Evolutionary conservation across 2,113 vertebrate genomes (phyloP).

Genomic region (Sinocyclocheilus anophthalmus): DNA sequence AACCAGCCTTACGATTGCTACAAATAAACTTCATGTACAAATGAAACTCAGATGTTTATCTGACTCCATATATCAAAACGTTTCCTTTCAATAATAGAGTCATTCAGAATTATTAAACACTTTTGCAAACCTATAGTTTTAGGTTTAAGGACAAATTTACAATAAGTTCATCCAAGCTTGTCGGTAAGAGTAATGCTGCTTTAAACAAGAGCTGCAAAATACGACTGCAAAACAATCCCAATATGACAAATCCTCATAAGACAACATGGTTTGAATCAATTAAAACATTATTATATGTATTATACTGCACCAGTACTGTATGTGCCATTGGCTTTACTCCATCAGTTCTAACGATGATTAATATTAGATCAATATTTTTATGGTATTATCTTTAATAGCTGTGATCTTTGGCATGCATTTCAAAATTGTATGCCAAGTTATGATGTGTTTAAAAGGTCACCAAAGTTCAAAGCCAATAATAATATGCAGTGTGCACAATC

Average conservation of each 20-base stretch:
- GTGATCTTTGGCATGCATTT: constrained; percentile 59
- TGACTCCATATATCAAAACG: background rate
- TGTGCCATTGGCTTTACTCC: background rate
- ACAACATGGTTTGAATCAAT: background rate
- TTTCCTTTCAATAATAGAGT: background rate
- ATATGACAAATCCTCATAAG: background rate
- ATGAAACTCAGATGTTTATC: background rate
- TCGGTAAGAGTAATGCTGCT: background rate
- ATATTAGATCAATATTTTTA: constrained; percentile 6
- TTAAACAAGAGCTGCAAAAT: background rate
- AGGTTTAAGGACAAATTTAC: background rate
- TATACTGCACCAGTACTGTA: background rate
- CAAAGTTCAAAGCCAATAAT: constrained; percentile 66
- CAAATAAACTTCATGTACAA: background rate
- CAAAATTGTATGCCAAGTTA: constrained; percentile 53
- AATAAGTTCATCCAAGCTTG: background rate
- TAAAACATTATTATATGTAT: constrained; percentile 7
- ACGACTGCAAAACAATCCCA: background rate
- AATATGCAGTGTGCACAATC: constrained; percentile 55
- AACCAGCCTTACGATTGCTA: too few species aligned
- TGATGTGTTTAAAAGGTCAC: constrained; percentile 46
- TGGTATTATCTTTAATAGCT: constrained; percentile 4
- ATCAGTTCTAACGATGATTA: background rate
- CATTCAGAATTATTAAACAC: background rate
- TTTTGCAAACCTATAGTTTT: background rate